A percentile compares a stretch with the other conserved stretches of the same genome.
phyloP scores from a whole-genome alignment of 2,797 vertebrate genomes.

The Ibycter americanus region DNA sequence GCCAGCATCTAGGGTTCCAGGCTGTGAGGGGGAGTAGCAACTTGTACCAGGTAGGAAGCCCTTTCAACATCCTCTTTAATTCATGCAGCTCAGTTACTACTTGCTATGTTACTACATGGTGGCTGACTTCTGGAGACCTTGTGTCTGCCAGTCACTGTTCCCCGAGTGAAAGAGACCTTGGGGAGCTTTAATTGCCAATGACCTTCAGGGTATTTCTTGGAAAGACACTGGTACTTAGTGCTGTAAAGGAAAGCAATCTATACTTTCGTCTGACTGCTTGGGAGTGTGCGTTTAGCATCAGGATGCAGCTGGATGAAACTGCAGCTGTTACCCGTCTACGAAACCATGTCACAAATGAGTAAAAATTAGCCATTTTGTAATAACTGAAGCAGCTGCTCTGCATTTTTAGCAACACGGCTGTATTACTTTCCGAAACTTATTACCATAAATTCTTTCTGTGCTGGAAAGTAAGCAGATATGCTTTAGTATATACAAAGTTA shows the following conservation, averaged over 20 bases:
- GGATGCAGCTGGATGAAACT: conserved; percentile 63
- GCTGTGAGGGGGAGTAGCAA: conserved; percentile 70
- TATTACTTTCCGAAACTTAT: conserved; percentile 57
- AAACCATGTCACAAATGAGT: conserved; percentile 63
- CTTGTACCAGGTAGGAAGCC: conserved; percentile 70
- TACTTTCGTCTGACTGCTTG: conserved; percentile 28
- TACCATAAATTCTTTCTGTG: conserved; percentile 64
- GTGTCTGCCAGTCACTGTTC: conserved; percentile 71
- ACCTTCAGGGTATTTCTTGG: conserved; percentile 78
- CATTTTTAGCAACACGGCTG: conserved; percentile 58
- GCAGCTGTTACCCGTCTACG: conserved; percentile 61
- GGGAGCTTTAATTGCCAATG: conserved; percentile 75
- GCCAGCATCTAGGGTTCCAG: conserved; percentile 56
- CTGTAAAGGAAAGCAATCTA: conserved; percentile 38
- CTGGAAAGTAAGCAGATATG: conserved; percentile 47
- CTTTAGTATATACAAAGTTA: conserved; percentile 50
- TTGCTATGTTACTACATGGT: conserved; percentile 34
- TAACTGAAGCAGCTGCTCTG: conserved; percentile 70
- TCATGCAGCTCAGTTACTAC: conserved; percentile 60
- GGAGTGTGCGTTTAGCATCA: conserved; percentile 30
- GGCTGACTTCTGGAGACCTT: conserved; percentile 75
- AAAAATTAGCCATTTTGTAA: conserved; percentile 72
- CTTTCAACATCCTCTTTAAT: conserved; percentile 69
- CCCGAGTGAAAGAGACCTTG: conserved; percentile 54
- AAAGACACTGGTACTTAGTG: conserved; percentile 11